A percentile compares a stretch with the other conserved stretches of the same genome.
These are phyloP conservation scores for Phylloscopus trochiloides DNA, from an alignment of 2,113 vertebrate genomes.

Conservation along the genomic window DNA sequence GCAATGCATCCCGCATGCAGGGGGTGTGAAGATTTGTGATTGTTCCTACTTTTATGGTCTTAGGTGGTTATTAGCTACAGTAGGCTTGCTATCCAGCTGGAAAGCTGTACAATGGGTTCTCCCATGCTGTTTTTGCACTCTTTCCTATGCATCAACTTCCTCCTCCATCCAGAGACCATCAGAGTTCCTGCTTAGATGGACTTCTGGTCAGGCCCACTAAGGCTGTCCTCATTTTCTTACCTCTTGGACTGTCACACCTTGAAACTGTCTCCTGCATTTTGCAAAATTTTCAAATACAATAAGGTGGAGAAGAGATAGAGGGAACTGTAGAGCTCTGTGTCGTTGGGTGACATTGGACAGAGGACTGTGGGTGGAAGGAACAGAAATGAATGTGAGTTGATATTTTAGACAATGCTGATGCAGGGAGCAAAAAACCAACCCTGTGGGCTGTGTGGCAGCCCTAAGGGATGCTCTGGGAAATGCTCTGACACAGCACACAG, in stretches of 20 bases:
- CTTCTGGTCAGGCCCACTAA: neutral
- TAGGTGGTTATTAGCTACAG: neutral
- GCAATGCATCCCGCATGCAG: neutral
- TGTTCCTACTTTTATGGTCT: neutral
- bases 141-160: neutral
- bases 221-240: neutral
- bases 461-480: neutral
- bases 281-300: neutral
- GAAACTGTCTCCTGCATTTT: neutral
- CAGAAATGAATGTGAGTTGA: neutral
- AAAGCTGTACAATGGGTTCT: neutral
- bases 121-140: rapidly evolving
- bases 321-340: neutral
- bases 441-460: neutral
- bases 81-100: neutral
- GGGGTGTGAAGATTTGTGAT: neutral
- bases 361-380: neutral
- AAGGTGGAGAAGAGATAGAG: neutral
- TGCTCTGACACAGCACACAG: rapidly evolving
- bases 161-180: neutral
- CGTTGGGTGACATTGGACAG: neutral
- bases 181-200: neutral
- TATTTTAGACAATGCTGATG: neutral
- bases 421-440: neutral
- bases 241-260: neutral